Evolutionary conservation across 2,113 vertebrate genomes (phyloP).

Genomic region (Cettia cetti): DNA sequence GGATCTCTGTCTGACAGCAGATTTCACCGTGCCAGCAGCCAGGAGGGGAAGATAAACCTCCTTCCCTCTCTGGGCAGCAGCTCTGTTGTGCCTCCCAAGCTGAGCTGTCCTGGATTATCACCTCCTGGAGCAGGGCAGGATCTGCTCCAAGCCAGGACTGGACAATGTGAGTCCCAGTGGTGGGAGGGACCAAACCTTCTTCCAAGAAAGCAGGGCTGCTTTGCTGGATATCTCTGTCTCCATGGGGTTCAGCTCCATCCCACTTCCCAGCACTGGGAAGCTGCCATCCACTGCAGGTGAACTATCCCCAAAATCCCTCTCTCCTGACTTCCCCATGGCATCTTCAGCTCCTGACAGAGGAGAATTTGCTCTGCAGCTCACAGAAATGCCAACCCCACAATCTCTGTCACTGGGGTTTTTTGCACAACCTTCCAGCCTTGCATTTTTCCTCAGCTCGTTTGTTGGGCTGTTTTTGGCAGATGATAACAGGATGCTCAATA

Average conservation of each 20-base stretch:
- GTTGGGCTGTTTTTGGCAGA: background rate
- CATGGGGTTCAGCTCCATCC: background rate
- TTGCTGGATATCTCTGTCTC: background rate
- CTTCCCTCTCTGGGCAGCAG: background rate
- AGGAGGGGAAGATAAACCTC: background rate
- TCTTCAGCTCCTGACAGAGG: background rate
- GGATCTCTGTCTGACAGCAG: background rate
- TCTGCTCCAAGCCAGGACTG: background rate
- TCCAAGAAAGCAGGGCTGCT: background rate
- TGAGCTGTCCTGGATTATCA: background rate
- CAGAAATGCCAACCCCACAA: rapidly evolving
- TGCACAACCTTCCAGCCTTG: background rate
- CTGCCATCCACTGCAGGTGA: background rate
- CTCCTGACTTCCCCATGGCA: background rate
- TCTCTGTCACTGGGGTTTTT: background rate
- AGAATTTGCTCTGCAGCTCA: background rate
- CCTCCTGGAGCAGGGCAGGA: background rate
- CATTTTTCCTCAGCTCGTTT: background rate
- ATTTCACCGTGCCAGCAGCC: background rate
- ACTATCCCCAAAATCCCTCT: background rate
- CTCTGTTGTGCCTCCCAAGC: background rate
- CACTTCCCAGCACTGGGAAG: background rate
- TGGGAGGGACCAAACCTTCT: background rate
- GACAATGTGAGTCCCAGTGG: background rate
- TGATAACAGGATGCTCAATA: background rate